Percentiles rank a stretch among this genome's conserved stretches.
These are phyloP conservation scores for Macrophya annulata DNA, from an alignment of 2,888 invertebrate genomes.

Conservation along the genomic window DNA sequence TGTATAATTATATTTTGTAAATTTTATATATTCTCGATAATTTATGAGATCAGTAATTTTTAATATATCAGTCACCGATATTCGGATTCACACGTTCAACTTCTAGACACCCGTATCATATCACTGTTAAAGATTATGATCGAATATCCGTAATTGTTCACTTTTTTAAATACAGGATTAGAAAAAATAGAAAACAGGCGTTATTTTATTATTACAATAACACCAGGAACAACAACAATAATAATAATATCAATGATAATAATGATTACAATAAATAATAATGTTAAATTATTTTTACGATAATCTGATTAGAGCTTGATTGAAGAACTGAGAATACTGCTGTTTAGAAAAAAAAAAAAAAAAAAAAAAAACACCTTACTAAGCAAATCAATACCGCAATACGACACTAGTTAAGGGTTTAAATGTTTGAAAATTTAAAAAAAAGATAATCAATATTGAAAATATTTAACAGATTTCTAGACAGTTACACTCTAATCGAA, in stretches of 20 bases:
- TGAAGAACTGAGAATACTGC: not conserved
- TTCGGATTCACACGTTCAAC: not conserved
- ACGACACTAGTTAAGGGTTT: slow-evolving; percentile 31
- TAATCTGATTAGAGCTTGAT: not conserved
- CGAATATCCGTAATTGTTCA: slow-evolving; percentile 33
- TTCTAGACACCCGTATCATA: slow-evolving; percentile 13
- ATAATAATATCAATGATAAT: not conserved
- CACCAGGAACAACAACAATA: slow-evolving; percentile 10
- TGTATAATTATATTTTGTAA: slow-evolving; percentile 19
- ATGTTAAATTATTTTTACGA: slow-evolving; percentile 12
- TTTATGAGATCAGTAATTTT: not conserved
- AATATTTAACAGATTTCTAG: not conserved
- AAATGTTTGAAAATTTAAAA: slow-evolving; percentile 23
- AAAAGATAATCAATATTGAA: not conserved
- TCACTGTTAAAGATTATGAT: slow-evolving; percentile 9
- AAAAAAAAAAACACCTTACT: slow-evolving; percentile 42
- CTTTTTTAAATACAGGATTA: slow-evolving; percentile 12
- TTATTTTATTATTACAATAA: slow-evolving; percentile 29
- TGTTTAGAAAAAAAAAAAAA: not conserved
- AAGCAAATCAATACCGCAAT: slow-evolving; percentile 57
- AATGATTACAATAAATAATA: not conserved
- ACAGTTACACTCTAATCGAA: slow-evolving; percentile 26
- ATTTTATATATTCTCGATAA: not conserved
- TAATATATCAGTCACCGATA: slow-evolving; percentile 12
- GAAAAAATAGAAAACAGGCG: not conserved